Conservation (phyloP, 2,113 vertebrate species). For the Hippocampus mohnikei region DNA sequence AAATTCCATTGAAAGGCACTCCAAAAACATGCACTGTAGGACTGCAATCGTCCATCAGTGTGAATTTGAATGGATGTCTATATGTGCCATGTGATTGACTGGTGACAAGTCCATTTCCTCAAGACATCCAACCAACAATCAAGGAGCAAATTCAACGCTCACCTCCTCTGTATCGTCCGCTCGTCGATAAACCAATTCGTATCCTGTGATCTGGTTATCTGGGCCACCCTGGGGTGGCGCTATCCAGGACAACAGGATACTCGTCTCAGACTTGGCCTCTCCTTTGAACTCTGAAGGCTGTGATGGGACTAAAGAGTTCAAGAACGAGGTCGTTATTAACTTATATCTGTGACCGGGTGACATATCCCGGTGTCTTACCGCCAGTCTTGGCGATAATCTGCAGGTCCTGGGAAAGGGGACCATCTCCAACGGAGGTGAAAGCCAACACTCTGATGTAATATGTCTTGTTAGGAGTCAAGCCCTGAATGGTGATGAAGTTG, state of each 20-base stretch:
- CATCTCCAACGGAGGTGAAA: conserved; percentile 97
- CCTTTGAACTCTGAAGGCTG: conserved; percentile 94
- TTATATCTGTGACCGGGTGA: background rate
- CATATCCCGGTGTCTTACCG: conserved; percentile 58
- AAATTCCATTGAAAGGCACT: background rate
- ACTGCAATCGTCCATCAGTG: background rate
- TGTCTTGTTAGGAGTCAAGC: conserved; percentile 91
- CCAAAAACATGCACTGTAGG: background rate
- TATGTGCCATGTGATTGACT: background rate
- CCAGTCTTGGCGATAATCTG: conserved; percentile 98
- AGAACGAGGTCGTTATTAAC: conserved; percentile 5
- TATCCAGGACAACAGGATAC: conserved; percentile 92
- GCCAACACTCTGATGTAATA: conserved; percentile 96
- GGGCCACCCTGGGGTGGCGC: conserved; percentile 83
- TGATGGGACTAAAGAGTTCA: conserved; percentile 82
- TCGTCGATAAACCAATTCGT: conserved; percentile 88
- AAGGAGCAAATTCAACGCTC: background rate
- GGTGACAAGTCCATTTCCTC: background rate
- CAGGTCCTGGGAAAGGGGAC: conserved; percentile 93
- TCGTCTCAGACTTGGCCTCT: conserved; percentile 95
- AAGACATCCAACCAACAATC: background rate
- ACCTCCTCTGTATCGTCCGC: conserved; percentile 91
- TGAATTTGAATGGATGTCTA: too few species aligned
- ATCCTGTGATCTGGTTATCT: conserved; percentile 90
- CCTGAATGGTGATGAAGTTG: conserved; percentile 91